phyloP scores from a whole-genome alignment of 2,888 invertebrate genomes.

The Drosophila multiciliata region DNA sequence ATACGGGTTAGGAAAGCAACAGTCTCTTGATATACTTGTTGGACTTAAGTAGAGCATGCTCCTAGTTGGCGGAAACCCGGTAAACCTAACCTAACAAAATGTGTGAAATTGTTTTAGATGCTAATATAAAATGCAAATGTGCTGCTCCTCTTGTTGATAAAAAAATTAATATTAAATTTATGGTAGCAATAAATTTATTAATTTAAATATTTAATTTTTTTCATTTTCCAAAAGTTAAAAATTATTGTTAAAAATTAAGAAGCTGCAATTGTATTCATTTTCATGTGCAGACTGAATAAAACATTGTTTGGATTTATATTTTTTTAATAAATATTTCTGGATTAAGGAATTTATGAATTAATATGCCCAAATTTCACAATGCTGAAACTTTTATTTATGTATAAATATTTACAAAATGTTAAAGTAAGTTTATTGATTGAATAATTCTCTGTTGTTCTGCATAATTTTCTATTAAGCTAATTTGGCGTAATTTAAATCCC shows the following conservation, averaged over 20 bases:
- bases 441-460: neutral
- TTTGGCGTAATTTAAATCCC: slow-evolving; percentile 30
- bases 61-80: too few species aligned
- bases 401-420: too few species aligned
- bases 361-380: neutral
- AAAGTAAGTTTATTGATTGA: neutral
- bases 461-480: slow-evolving; percentile 8
- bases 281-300: neutral
- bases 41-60: too few species aligned
- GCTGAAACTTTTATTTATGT: neutral
- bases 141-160: neutral
- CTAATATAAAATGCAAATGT: neutral
- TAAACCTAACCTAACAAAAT: too few species aligned
- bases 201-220: too few species aligned
- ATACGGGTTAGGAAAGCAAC: too few species aligned
- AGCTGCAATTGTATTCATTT: too few species aligned
- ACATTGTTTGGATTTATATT: neutral
- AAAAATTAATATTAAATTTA: neutral
- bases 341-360: neutral
- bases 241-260: too few species aligned
- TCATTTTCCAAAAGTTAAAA: too few species aligned
- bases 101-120: neutral
- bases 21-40: too few species aligned
- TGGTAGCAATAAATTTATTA: neutral
- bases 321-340: neutral